Evolutionary conservation across 2,797 vertebrate species (phyloP), one percentile per base, ranked within the genome.

Genomic region (Cygnus olor): DNA sequence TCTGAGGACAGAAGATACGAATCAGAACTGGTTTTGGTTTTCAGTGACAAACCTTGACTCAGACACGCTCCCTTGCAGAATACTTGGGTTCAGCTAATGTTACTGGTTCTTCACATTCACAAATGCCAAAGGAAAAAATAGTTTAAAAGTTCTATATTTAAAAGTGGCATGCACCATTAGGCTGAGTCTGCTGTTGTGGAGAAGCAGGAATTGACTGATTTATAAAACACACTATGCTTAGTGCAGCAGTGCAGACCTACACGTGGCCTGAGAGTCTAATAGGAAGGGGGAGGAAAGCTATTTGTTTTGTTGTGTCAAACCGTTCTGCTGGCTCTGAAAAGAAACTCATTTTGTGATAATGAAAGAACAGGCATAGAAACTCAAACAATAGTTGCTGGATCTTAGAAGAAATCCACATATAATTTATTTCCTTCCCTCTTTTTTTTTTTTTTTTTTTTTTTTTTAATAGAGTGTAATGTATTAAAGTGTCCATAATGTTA

Each of bases 301-400:
- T 85, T 93, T 96, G 89, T 93, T 95, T 95, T 96, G 45, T 74
- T 94, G 53, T 94, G 92, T 96, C 90, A 93, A 95, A 78, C 78
- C 87, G 91, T 97, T 96, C 86, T 96, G 71, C 86, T 45, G 32
- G 54, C 72, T 91, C 92, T 96, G 96, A 97, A 97, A 94, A 83
- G 91, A 93, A 95, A 95, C 90, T 96, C 82, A 89, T 97, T 96
- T 97, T 83, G 69, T 79, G 85, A 81, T 95, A 94, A 97, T 96
- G 81, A 94, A 96, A 94, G 84, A 93, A 93, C 88, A 86, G 89
- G 63, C 85, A 94, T 78, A 95, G 83, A 88, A 88, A 80, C 70
- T 95, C 70, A 93, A 92, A 96, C 88, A 96, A 94, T 95, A 65
- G 71, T 63, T 93, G 21, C 40, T 64, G 38, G 25, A 44, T 85